A percentile compares a stretch with the other conserved stretches of the same genome.
phyloP scores from a whole-genome alignment of 2,888 invertebrate species.

The Acanthosepion lycidas region DNA sequence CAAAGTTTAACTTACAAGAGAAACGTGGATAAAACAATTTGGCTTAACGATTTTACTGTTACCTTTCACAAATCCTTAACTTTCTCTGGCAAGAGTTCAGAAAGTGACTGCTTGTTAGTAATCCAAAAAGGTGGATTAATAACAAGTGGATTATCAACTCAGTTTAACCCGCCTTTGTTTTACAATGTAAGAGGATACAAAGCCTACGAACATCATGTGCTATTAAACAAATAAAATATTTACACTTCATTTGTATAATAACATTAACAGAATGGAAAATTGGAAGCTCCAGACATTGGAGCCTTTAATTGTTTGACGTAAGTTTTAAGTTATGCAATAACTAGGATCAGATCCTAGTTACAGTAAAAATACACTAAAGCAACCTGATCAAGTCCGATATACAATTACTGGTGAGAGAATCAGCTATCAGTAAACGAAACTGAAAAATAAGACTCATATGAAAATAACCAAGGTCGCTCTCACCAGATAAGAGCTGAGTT shows the following conservation, averaged over 20 bases:
- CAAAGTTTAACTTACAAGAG: not conserved
- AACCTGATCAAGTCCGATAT: too few relatives aligned
- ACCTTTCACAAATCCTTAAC: not conserved
- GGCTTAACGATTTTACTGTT: not conserved
- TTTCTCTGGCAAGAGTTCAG: not conserved
- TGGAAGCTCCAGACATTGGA: not conserved
- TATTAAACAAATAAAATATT: not conserved
- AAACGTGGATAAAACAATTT: not conserved
- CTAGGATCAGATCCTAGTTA: too few relatives aligned
- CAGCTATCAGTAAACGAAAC: too few relatives aligned
- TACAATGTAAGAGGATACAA: not conserved
- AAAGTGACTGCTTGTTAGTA: not conserved
- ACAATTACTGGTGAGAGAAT: too few relatives aligned
- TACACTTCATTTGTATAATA: not conserved
- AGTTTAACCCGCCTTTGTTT: not conserved
- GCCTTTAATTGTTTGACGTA: too few relatives aligned
- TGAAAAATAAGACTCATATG: too few relatives aligned
- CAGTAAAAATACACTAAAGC: too few relatives aligned
- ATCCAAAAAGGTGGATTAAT: not conserved
- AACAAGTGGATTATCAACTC: slow-evolving; percentile 33
- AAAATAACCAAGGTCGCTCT: too few relatives aligned
- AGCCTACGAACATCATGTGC: not conserved
- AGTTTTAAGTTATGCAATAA: too few relatives aligned
- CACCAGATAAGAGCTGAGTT: too few relatives aligned
- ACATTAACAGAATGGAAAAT: not conserved